Conservation (phyloP, 2,888 invertebrate species). For the Branchipolynoe longqiensis region DNA sequence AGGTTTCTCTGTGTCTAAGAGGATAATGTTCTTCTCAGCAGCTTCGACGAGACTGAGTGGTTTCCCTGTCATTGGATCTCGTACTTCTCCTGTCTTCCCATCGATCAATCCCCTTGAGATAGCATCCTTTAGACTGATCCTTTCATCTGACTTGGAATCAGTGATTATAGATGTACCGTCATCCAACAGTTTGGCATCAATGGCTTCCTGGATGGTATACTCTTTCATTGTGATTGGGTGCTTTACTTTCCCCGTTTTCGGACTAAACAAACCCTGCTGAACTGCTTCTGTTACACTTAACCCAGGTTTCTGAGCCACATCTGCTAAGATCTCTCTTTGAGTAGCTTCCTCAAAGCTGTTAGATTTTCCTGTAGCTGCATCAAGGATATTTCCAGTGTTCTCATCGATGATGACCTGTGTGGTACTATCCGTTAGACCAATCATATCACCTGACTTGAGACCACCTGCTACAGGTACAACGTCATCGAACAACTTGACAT, state of each 20-base stretch:
- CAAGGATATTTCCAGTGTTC: too few relatives aligned
- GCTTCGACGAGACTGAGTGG: background rate
- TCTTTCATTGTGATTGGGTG: too few relatives aligned
- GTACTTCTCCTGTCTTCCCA: background rate
- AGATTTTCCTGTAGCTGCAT: conserved; percentile 90
- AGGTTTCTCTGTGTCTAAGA: background rate
- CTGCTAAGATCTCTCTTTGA: too few relatives aligned
- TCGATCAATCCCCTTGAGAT: background rate
- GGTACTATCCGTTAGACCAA: too few relatives aligned
- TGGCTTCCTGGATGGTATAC: conserved; percentile 90
- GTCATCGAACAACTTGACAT: background rate
- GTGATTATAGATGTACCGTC: too few relatives aligned
- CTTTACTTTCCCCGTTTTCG: too few relatives aligned
- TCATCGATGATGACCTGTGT: too few relatives aligned
- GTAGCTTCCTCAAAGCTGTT: conserved; percentile 90
- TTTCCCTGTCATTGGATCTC: background rate
- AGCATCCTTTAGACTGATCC: background rate
- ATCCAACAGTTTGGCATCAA: too few relatives aligned
- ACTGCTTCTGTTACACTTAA: too few relatives aligned
- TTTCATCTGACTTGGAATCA: too few relatives aligned
- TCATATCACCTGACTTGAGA: background rate
- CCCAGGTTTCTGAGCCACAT: too few relatives aligned
- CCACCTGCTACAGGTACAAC: background rate
- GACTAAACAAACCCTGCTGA: too few relatives aligned
- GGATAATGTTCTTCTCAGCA: background rate